These are phyloP conservation scores for Neodiprion lecontei DNA, from an alignment of 1,140 invertebrate genomes.

Conservation along the genomic window DNA sequence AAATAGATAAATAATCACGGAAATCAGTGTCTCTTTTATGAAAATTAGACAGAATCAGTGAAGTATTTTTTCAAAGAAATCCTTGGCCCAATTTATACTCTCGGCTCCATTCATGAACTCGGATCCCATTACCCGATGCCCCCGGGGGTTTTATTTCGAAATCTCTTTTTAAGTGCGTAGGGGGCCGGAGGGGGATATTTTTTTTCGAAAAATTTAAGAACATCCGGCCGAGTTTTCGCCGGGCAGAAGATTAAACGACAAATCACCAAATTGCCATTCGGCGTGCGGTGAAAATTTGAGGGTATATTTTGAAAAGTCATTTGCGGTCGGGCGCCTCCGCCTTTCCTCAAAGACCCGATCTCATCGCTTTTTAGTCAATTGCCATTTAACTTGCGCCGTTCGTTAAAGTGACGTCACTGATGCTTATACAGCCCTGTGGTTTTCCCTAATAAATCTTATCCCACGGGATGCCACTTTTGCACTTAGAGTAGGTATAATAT, in stretches of 20 bases:
- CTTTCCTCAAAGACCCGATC: neutral
- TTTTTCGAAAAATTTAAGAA: neutral
- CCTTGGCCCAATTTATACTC: conserved; percentile 9
- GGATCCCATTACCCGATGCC: neutral
- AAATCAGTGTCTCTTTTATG: neutral
- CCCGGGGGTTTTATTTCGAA: neutral
- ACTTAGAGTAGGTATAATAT: neutral
- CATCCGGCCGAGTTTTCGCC: neutral
- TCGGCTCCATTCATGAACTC: neutral
- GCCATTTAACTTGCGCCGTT: neutral
- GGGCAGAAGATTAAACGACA: conserved; percentile 6
- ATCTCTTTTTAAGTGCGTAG: neutral
- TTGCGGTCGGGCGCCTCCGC: neutral
- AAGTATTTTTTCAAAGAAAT: conserved; percentile 11
- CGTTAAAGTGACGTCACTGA: neutral
- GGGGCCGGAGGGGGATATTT: neutral
- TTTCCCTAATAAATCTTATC: conserved; percentile 3
- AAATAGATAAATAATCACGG: neutral
- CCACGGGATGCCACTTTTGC: neutral
- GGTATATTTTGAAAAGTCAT: neutral
- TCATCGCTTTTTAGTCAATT: neutral
- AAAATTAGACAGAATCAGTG: conserved; percentile 14
- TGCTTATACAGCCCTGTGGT: neutral
- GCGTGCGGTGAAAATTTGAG: neutral
- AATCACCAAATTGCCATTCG: neutral